Evolutionary conservation across 2,888 invertebrate genomes (phyloP).

Genomic region (Copidosoma aretas): DNA sequence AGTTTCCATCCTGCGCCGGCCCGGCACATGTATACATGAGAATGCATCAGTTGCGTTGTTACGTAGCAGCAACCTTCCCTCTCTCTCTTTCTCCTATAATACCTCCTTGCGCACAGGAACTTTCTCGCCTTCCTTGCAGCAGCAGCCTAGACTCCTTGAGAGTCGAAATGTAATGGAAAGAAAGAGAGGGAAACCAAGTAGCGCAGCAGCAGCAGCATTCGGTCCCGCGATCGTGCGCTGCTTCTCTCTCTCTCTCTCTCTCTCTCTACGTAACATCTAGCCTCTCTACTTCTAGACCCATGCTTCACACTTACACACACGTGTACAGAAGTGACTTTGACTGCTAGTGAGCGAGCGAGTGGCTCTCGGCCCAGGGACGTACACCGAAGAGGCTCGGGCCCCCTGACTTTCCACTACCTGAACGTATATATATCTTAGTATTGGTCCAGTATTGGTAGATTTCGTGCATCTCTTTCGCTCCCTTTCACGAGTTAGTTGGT

Average conservation of each 20-base stretch:
- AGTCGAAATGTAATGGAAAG: background rate
- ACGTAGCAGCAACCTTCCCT: no score
- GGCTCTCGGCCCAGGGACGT: slow-evolving; percentile 20
- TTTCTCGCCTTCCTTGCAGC: slow-evolving; percentile 5
- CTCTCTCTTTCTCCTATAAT: no score
- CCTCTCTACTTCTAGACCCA: background rate
- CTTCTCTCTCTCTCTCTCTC: slow-evolving; percentile 2
- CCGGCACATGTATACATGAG: no score
- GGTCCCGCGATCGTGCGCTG: background rate
- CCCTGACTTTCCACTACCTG: background rate
- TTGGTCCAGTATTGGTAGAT: no score
- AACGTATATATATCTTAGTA: no score
- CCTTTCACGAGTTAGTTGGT: no score
- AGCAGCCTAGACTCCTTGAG: background rate
- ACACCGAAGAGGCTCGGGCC: background rate
- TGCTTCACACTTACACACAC: background rate
- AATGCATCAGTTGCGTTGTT: no score
- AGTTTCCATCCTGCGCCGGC: no score
- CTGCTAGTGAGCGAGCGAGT: slow-evolving; percentile 8
- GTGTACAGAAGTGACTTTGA: slow-evolving; percentile 25
- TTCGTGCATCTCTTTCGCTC: no score
- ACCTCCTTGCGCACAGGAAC: slow-evolving; percentile 2
- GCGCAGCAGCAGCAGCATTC: background rate
- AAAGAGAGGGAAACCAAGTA: no score
- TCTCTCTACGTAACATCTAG: slow-evolving; percentile 20